Evolutionary conservation across 2,888 invertebrate genomes (phyloP).

Genomic region (Brenthis hecate): DNA sequence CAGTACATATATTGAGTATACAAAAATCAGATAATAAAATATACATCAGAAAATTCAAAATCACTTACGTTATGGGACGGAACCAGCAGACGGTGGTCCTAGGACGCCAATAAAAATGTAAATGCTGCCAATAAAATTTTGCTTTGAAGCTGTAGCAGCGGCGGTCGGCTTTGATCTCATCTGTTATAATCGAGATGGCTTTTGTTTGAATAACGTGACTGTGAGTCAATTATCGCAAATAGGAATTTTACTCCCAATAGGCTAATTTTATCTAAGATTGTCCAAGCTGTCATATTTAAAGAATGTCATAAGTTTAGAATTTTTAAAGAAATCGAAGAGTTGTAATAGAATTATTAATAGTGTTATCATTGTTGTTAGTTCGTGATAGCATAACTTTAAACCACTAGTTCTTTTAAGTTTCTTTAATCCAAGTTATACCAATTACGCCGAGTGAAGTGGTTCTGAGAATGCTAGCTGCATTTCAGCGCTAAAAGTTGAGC

Average conservation of each 20-base stretch:
- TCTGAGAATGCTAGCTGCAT: constrained; percentile 23
- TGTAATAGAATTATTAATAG: background rate
- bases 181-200: constrained; percentile 65
- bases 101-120: constrained; percentile 81
- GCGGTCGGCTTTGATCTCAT: constrained; percentile 71
- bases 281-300: background rate
- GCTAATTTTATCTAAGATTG: constrained; percentile 37
- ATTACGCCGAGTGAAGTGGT: constrained; percentile 25
- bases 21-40: constrained; percentile 81
- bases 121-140: constrained; percentile 78
- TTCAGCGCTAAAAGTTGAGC: constrained; percentile 24
- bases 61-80: constrained; percentile 79
- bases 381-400: constrained; percentile 6
- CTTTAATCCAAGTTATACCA: constrained; percentile 26
- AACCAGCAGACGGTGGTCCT: constrained; percentile 72
- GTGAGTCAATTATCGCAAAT: constrained; percentile 55
- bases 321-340: background rate
- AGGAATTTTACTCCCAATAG: constrained; percentile 57
- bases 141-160: constrained; percentile 71
- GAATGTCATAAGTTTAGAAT: background rate
- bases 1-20: constrained; percentile 72
- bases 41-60: constrained; percentile 82
- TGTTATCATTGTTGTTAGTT: background rate
- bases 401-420: constrained; percentile 20
- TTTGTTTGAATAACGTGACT: constrained; percentile 53